Evolutionary conservation across 2,888 invertebrate species (phyloP).

Genomic region (Brenthis hecate): DNA sequence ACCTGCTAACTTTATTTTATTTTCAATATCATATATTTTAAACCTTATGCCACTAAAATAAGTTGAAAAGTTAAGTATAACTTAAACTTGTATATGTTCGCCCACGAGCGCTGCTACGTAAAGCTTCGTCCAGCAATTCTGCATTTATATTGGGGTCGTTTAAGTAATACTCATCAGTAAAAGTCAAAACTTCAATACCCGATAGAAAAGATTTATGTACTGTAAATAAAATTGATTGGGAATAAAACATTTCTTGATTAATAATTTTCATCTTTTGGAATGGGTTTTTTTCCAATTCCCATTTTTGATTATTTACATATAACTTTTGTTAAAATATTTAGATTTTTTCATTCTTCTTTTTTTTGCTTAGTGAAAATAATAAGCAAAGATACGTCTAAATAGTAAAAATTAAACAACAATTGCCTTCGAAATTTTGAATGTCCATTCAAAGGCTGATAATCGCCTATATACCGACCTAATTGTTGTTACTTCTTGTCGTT

Average conservation of each 20-base stretch:
- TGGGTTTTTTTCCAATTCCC: no score
- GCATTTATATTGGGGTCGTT: constrained; percentile 31
- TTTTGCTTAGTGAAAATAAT: no score
- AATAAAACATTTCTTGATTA: neutral
- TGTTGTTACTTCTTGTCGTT: constrained; percentile 49
- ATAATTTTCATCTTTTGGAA: no score
- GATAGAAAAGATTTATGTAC: neutral
- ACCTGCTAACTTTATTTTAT: constrained; percentile 15
- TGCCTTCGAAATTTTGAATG: neutral
- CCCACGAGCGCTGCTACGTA: constrained; percentile 35
- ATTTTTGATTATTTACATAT: no score
- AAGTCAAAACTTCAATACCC: constrained; percentile 15
- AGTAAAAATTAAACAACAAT: neutral
- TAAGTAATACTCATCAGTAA: constrained; percentile 29
- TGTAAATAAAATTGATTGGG: neutral
- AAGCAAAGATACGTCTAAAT: neutral
- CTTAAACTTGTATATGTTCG: constrained; percentile 14
- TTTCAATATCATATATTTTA: constrained; percentile 5
- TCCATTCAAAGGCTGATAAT: constrained; percentile 28
- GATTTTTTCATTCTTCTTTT: no score
- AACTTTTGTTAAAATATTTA: no score
- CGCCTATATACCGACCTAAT: constrained; percentile 50
- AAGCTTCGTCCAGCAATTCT: constrained; percentile 34
- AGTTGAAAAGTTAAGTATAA: neutral
- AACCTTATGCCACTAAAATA: constrained; percentile 21